Percentiles rank a stretch among this genome's conserved stretches.
These are phyloP conservation scores for Gila orcuttii DNA, from an alignment of 2,113 vertebrate genomes.

Conservation along the genomic window DNA sequence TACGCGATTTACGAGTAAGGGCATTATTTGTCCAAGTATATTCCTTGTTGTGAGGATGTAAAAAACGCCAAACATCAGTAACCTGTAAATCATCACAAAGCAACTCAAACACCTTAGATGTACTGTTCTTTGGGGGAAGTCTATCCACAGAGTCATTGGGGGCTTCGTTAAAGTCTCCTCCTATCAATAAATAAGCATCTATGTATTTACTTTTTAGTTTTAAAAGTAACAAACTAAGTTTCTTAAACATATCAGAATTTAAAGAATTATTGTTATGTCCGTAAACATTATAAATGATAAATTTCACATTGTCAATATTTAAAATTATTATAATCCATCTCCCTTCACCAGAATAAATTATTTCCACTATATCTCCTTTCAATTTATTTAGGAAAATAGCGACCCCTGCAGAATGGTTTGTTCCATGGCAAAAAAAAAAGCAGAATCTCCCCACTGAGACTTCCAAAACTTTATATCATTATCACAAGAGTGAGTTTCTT, in stretches of 20 bases:
- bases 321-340: not conserved
- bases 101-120: too few species aligned
- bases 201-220: not conserved
- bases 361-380: not conserved
- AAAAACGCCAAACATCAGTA: too few species aligned
- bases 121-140: too few species aligned
- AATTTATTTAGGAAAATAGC: conserved; percentile 2
- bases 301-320: not conserved
- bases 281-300: not conserved
- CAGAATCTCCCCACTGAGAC: not conserved
- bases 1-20: too few species aligned
- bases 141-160: not conserved
- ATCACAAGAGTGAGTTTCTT: not conserved
- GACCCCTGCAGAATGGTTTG: not conserved
- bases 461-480: not conserved
- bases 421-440: not conserved
- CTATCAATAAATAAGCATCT: not conserved
- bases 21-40: not conserved
- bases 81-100: too few species aligned
- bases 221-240: not conserved
- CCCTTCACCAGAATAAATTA: not conserved
- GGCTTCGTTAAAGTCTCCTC: not conserved
- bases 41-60: not conserved
- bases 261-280: not conserved
- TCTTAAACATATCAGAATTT: not conserved